phyloP scores from a whole-genome alignment of 1,140 invertebrate species.

The Habropoda laboriosa region DNA sequence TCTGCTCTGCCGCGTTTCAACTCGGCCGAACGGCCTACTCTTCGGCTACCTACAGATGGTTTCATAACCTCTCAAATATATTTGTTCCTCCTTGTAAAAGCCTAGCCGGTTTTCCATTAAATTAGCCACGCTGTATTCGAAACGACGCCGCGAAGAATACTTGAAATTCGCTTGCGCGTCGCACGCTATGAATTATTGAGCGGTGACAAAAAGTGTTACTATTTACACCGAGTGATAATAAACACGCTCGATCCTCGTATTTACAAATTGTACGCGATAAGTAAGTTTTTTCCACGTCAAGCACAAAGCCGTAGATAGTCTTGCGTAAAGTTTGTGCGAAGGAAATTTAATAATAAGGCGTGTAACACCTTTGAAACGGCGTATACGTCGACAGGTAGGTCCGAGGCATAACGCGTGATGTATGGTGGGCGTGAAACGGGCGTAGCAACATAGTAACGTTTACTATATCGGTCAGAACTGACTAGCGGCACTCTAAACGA shows the following conservation, averaged over 20 bases:
- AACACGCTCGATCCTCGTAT: too few relatives aligned
- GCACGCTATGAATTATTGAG: neutral
- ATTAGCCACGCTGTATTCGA: neutral
- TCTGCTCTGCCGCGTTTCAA: slow-evolving; percentile 56
- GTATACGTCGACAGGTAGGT: slow-evolving; percentile 66
- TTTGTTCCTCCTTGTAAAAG: neutral
- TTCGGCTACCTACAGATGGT: slow-evolving; percentile 47
- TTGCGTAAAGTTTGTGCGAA: neutral
- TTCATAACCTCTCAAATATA: slow-evolving; percentile 27
- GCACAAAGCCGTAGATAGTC: neutral
- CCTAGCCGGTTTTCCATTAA: neutral
- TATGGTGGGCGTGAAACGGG: slow-evolving; percentile 76
- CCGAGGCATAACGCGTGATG: slow-evolving; percentile 70
- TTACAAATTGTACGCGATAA: neutral
- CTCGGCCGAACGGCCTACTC: slow-evolving; percentile 45
- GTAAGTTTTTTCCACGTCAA: too few relatives aligned
- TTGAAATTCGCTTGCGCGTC: neutral
- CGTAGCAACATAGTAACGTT: slow-evolving; percentile 78
- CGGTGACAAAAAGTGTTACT: neutral
- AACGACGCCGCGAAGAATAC: too few relatives aligned
- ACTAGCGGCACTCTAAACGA: slow-evolving; percentile 39
- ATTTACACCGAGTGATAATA: too few relatives aligned
- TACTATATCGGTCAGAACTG: slow-evolving; percentile 72
- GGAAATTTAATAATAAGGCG: neutral
- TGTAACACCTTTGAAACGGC: slow-evolving; percentile 50